Evolutionary conservation across 2,888 invertebrate genomes (phyloP).

Genomic region (Monopis laevigella): DNA sequence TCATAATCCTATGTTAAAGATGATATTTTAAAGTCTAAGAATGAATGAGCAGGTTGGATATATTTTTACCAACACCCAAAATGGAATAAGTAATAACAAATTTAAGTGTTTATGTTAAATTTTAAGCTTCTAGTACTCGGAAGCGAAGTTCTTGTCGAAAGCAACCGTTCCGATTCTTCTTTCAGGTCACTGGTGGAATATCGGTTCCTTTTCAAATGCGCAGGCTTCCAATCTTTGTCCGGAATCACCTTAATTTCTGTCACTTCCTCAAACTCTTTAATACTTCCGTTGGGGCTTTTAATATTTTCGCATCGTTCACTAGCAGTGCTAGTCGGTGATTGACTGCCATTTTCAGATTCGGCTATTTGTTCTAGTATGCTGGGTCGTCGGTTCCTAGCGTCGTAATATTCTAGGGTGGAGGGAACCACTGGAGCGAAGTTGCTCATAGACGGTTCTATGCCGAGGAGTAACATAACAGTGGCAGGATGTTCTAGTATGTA

Average conservation of each 20-base stretch:
- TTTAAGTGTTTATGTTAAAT: slow-evolving; percentile 58
- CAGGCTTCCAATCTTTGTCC: slow-evolving; percentile 38
- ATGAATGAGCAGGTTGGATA: slow-evolving; percentile 44
- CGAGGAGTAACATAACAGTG: slow-evolving; percentile 76
- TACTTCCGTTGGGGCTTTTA: slow-evolving; percentile 42
- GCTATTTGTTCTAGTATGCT: slow-evolving; percentile 54
- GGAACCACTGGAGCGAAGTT: slow-evolving; percentile 46
- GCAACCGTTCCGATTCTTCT: slow-evolving; percentile 63
- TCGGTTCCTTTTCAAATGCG: slow-evolving; percentile 58
- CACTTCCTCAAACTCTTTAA: slow-evolving; percentile 31
- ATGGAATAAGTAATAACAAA: slow-evolving; percentile 35
- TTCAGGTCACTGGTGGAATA: slow-evolving; percentile 77
- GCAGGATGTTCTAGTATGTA: slow-evolving; percentile 79
- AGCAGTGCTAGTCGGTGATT: slow-evolving; percentile 48
- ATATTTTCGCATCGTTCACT: slow-evolving; percentile 44
- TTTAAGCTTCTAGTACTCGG: slow-evolving; percentile 74
- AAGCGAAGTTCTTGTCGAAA: slow-evolving; percentile 62
- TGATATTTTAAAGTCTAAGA: slow-evolving; percentile 14
- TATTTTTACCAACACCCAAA: slow-evolving; percentile 24
- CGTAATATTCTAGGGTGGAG: slow-evolving; percentile 53
- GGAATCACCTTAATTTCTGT: slow-evolving; percentile 43
- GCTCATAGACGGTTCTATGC: slow-evolving; percentile 73
- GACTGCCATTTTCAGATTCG: slow-evolving; percentile 53
- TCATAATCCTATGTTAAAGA: slow-evolving; percentile 2
- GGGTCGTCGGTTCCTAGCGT: slow-evolving; percentile 45